A percentile compares a stretch with the other conserved stretches of the same genome.
These are phyloP conservation scores for Cheirogaleus medius DNA, from an alignment of 2,113 vertebrate species.

Conservation along the genomic window DNA sequence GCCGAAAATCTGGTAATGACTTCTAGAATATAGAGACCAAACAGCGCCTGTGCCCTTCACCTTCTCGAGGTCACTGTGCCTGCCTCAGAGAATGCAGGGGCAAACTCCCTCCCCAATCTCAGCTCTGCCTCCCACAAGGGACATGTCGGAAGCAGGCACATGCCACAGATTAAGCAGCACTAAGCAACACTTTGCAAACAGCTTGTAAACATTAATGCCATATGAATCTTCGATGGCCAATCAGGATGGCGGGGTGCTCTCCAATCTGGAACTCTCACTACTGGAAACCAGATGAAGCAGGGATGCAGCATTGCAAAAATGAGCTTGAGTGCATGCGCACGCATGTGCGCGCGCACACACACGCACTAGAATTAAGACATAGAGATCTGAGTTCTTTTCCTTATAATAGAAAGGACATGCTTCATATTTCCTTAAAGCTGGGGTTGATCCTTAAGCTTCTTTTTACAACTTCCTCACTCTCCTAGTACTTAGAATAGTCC, in stretches of 20 bases:
- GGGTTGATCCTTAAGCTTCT: neutral
- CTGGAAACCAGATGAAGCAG: neutral
- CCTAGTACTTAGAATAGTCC: neutral
- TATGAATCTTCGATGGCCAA: neutral
- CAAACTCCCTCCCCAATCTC: neutral
- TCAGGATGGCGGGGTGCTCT: neutral
- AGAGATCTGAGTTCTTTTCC: neutral
- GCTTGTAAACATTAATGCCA: slow-evolving; percentile 50
- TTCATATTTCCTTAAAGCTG: neutral
- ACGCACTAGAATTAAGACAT: neutral
- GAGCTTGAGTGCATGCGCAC: fast-evolving
- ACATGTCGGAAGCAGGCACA: neutral
- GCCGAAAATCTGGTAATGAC: neutral
- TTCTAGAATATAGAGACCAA: neutral
- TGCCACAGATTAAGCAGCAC: slow-evolving; percentile 54
- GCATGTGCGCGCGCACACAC: neutral
- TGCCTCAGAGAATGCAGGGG: neutral
- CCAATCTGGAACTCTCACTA: neutral
- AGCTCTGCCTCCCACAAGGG: slow-evolving; percentile 32
- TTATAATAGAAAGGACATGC: neutral
- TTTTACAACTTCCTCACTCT: neutral
- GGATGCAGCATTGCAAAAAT: neutral
- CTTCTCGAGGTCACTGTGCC: neutral
- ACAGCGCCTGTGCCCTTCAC: neutral
- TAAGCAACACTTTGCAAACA: slow-evolving; percentile 70